Evolutionary conservation across 2,113 vertebrate species (phyloP).

Genomic region (Oreochromis niloticus): DNA sequence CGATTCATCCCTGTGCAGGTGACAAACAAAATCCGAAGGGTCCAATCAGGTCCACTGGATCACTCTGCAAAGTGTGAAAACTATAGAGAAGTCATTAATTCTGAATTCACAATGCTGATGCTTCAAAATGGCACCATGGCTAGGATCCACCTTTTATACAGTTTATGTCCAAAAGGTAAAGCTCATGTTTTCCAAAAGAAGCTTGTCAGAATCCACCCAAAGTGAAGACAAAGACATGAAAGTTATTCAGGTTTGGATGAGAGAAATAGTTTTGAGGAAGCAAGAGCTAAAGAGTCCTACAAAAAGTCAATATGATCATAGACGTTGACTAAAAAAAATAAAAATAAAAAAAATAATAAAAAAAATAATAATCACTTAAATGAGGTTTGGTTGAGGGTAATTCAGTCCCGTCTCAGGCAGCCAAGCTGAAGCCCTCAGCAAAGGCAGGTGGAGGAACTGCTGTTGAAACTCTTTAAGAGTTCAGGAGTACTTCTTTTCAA

Average conservation of each 20-base stretch:
- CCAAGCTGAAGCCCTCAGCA: not conserved
- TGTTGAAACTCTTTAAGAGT: not conserved
- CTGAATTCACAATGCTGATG: not conserved
- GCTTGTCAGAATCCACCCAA: not conserved
- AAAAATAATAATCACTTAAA: not conserved
- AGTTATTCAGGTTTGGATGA: not conserved
- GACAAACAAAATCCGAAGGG: not conserved
- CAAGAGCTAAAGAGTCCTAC: not conserved
- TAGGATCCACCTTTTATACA: not conserved
- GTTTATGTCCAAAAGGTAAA: not conserved
- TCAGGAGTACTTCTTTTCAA: not conserved
- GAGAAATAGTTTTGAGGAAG: not conserved
- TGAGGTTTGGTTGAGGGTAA: not conserved
- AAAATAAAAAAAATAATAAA: too few relatives aligned
- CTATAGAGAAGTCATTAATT: not conserved
- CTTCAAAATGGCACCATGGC: not conserved
- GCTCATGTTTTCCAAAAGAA: not conserved
- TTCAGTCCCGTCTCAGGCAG: not conserved
- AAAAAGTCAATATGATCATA: not conserved
- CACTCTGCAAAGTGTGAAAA: not conserved
- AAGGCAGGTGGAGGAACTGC: not conserved
- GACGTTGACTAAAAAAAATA: not conserved
- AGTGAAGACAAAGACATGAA: not conserved
- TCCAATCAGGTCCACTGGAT: not conserved
- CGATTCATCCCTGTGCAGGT: not conserved